A percentile compares a stretch with the other conserved stretches of the same genome.
Conservation (phyloP, 2,888 invertebrate species). For the Volucella inanis region DNA sequence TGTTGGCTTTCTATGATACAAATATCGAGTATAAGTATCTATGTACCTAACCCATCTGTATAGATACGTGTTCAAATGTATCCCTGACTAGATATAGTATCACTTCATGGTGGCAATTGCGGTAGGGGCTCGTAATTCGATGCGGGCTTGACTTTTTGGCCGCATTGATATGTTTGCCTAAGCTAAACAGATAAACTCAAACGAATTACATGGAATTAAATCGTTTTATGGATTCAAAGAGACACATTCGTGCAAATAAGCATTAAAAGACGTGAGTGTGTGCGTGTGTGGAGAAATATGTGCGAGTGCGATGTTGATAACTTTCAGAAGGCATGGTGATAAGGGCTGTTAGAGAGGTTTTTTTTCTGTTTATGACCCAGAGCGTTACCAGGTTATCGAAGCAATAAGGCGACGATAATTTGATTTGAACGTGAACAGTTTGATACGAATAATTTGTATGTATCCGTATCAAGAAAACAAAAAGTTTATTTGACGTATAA, state of each 20-base stretch:
- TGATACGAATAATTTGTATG: too few species aligned
- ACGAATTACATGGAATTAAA: slow-evolving; percentile 63
- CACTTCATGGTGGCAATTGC: neutral
- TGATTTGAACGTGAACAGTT: neutral
- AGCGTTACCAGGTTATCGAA: slow-evolving; percentile 13
- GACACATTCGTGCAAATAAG: slow-evolving; percentile 5
- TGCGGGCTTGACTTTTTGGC: slow-evolving; percentile 55
- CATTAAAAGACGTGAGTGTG: too few species aligned
- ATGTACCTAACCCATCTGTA: neutral
- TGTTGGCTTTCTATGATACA: neutral
- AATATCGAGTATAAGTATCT: neutral
- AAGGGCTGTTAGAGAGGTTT: neutral
- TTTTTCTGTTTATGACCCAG: slow-evolving; percentile 4
- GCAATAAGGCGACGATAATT: slow-evolving; percentile 7
- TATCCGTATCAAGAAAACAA: neutral
- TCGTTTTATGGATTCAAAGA: slow-evolving; percentile 47
- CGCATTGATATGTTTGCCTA: slow-evolving; percentile 60
- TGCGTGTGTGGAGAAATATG: neutral
- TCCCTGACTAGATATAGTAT: too few species aligned
- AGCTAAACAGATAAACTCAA: slow-evolving; percentile 58
- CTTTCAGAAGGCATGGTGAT: neutral
- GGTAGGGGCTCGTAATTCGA: slow-evolving; percentile 11
- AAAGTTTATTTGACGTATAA: slow-evolving; percentile 1
- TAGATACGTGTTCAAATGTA: too few species aligned
- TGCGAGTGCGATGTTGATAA: slow-evolving; percentile 2